Base-by-base conservation (phyloP, 2,113 vertebrate species). In the Oreochromis tanganicae region DNA sequence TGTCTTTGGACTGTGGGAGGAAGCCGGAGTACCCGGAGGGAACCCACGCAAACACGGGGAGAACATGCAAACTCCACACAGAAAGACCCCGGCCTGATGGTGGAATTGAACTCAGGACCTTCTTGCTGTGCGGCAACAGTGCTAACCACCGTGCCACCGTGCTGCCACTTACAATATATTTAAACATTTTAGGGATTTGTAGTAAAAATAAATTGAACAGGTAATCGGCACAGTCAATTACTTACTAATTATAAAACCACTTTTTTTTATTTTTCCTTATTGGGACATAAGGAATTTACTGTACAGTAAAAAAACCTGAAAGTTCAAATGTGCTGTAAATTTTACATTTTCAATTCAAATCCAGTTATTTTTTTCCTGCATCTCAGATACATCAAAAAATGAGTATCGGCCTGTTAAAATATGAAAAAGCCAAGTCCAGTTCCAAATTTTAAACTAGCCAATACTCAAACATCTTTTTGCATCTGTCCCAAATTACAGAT, bases 371-470 rank as follows among this genome's bases (percentile, higher is more conserved):
- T n/a, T 66, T 38, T 66, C 61, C 61, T 66, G 4, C 61, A 66
- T 66, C 61, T 66, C 32, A 38, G 10, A 38, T 38, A 38, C 61
- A n/a, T 66, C 17, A 66, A 66, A 66, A n/a, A 66, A 5, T n/a
- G 17, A 66, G 61, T n/a, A 4, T 2, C 0, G 0, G 34, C 19
- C 38, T 19, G 10, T 66, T 66, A 66, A n/a, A 66, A n/a, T 66
- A 5, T 66, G 32, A 66, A 7, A 66, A 38, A 38, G 61, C 10
- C 0, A 10, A 38, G 34, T 66, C 1, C 34, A 13, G 61, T 11
- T 66, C 61, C 32, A 66, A 38, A 63, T 63, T 63, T 7, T 19
- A 63, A 36, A 38, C 32, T 36, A 38, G 12, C 61, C 17, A 38
- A n/a, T n/a, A 66, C 32, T 12, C 17, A 36, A 36, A 36, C 17